These are phyloP conservation scores for Theocolax elegans DNA, from an alignment of 1,140 invertebrate genomes.

Conservation along the genomic window DNA sequence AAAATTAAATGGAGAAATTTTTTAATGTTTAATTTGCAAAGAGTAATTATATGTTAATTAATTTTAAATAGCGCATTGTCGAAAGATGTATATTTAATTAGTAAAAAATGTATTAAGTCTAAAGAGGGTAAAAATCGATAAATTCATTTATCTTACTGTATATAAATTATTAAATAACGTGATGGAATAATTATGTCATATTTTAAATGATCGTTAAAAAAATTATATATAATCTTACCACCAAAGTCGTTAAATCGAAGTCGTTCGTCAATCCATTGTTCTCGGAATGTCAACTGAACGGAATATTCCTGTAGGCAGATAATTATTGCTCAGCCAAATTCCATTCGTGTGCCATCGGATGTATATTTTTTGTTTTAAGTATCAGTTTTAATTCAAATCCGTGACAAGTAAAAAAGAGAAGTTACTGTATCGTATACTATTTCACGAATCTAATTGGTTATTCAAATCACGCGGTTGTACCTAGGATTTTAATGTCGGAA, in stretches of 20 bases:
- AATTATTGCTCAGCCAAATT: constrained; percentile 38
- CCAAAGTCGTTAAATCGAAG: constrained; percentile 89
- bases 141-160: too few species aligned
- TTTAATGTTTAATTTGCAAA: too few species aligned
- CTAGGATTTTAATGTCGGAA: constrained; percentile 1
- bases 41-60: too few species aligned
- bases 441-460: neutral
- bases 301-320: constrained; percentile 86
- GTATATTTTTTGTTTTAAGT: neutral
- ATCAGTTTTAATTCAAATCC: too few species aligned
- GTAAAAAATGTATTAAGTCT: too few species aligned
- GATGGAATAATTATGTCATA: too few species aligned
- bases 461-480: neutral
- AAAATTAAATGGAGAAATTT: too few species aligned
- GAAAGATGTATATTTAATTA: too few species aligned
- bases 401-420: neutral
- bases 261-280: constrained; percentile 94
- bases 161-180: too few species aligned
- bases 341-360: neutral
- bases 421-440: neutral
- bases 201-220: too few species aligned
- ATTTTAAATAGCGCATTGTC: too few species aligned
- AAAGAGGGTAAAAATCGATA: too few species aligned
- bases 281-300: constrained; percentile 94
- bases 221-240: constrained; percentile 66